A percentile compares a stretch with the other conserved stretches of the same genome.
These are phyloP conservation scores for Orgyia antiqua DNA, from an alignment of 2,888 invertebrate genomes.

Conservation along the genomic window DNA sequence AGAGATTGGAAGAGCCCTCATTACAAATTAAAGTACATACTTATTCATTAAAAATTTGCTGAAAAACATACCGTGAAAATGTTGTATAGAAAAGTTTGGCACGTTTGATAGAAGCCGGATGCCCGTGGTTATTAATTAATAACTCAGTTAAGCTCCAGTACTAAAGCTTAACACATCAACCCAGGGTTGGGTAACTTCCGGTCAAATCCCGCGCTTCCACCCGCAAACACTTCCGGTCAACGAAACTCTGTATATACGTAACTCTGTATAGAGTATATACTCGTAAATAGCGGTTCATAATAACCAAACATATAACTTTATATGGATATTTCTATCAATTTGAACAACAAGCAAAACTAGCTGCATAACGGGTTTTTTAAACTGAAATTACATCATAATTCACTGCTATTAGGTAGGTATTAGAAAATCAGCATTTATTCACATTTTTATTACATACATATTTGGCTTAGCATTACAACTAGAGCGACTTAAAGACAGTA, in stretches of 20 bases:
- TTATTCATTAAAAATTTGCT: slow-evolving; percentile 17
- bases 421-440: too few species aligned
- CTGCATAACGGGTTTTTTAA: too few species aligned
- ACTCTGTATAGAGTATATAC: slow-evolving; percentile 11
- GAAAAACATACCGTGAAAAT: slow-evolving; percentile 24
- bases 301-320: too few species aligned
- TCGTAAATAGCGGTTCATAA: too few species aligned
- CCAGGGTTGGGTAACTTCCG: slow-evolving; percentile 62
- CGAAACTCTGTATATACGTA: too few species aligned
- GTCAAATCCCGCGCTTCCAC: slow-evolving; percentile 64
- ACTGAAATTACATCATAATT: too few species aligned
- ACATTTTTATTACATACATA: too few species aligned
- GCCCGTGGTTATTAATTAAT: slow-evolving; percentile 66
- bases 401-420: too few species aligned
- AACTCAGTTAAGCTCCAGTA: slow-evolving; percentile 62
- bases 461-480: too few species aligned
- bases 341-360: too few species aligned
- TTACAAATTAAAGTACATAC: slow-evolving; percentile 11
- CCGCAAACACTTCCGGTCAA: slow-evolving; percentile 65
- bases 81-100: slow-evolving; percentile 26
- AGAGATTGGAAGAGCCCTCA: slow-evolving; percentile 10
- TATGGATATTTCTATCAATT: too few species aligned
- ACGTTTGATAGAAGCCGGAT: slow-evolving; percentile 49
- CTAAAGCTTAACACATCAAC: slow-evolving; percentile 66
- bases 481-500: too few species aligned